Base-by-base conservation (phyloP, 2,113 vertebrate genomes). In the Rhinichthys klamathensis region DNA sequence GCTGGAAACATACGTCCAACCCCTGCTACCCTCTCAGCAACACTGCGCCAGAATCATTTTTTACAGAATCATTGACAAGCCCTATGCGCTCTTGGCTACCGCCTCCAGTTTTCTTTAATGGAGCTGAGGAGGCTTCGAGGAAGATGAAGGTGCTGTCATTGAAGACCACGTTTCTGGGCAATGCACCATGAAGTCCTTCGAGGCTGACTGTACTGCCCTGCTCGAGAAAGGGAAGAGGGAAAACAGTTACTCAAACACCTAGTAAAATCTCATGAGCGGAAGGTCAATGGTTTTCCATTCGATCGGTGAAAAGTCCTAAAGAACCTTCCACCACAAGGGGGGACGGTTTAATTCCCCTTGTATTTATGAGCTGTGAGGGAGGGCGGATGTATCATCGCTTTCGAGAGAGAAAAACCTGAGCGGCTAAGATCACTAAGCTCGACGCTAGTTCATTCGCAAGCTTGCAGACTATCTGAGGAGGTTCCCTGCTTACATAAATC, bases 1-100 rank as follows among this genome's bases (percentile, higher is more conserved):
- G 77, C 72, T 35, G 67, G 87, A 92, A 90, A 87, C 91, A 94
- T 90, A 92, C 93, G 91, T 90, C 90, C 89, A 76, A 85, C 91
- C 84, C 86, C 73, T 63, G 78, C 35, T 86, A 41, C 63, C 86
- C 35, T 74, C 54, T 74, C 58, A 79, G 80, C 41, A 25, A 81
- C 84, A 87, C 88, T 89, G 84, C 88, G 87, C 70, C 54, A 58
- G 72, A n/a, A n/a, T n/a, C n/a, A n/a, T n/a, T n/a, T 78, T 83
- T 87, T 85, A 84, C 84, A 86, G 88, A 90, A 89, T 87, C 83
- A 90, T 88, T 88, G 79, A 87, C 88, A 89, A 87, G 70, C 80
- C 82, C 61, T 73, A 25, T 16, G 27, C 49, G 75, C 74, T 83
- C 86, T 80, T 90, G 13, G 70, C 81, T 85, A 77, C 86, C 70